These are phyloP conservation scores for Drosophila macrospina DNA, from an alignment of 2,888 invertebrate species.

Conservation along the genomic window DNA sequence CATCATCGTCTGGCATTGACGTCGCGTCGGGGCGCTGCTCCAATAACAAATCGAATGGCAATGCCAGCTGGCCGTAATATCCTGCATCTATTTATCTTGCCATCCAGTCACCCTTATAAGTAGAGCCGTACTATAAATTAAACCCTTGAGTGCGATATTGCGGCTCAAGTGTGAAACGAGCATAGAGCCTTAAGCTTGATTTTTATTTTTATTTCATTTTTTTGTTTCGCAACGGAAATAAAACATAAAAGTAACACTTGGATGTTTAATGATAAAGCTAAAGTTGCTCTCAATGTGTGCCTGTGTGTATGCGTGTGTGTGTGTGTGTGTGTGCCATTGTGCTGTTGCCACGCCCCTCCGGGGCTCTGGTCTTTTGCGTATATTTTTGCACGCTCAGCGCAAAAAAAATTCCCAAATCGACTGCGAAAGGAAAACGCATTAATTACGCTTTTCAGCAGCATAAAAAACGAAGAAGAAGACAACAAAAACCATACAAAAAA, in stretches of 20 bases:
- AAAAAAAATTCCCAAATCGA: slow-evolving; percentile 52
- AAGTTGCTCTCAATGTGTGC: slow-evolving; percentile 40
- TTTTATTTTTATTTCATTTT: slow-evolving; percentile 23
- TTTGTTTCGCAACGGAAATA: slow-evolving; percentile 67
- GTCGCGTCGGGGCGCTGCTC: slow-evolving; percentile 36
- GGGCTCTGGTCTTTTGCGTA: slow-evolving; percentile 39
- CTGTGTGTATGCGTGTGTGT: slow-evolving; percentile 18
- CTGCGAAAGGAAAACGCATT: slow-evolving; percentile 69
- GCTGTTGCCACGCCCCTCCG: slow-evolving; percentile 44
- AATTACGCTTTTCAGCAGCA: slow-evolving; percentile 77
- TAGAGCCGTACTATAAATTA: slow-evolving; percentile 54
- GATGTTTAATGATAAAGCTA: slow-evolving; percentile 77
- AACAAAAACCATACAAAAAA: too few relatives aligned
- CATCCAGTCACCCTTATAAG: slow-evolving; percentile 41
- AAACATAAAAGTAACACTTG: slow-evolving; percentile 78
- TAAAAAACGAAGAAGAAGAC: slow-evolving; percentile 24
- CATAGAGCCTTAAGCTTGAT: slow-evolving; percentile 66
- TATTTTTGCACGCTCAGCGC: slow-evolving; percentile 73
- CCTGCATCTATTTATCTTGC: slow-evolving; percentile 78
- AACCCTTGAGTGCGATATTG: slow-evolving; percentile 78
- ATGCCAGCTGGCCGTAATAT: slow-evolving; percentile 64
- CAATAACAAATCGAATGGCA: slow-evolving; percentile 69
- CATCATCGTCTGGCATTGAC: slow-evolving; percentile 38
- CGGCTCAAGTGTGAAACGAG: slow-evolving; percentile 70
- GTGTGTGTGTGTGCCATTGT: slow-evolving; percentile 19